phyloP scores from a whole-genome alignment of 2,797 vertebrate species.

The Myotis myotis region DNA sequence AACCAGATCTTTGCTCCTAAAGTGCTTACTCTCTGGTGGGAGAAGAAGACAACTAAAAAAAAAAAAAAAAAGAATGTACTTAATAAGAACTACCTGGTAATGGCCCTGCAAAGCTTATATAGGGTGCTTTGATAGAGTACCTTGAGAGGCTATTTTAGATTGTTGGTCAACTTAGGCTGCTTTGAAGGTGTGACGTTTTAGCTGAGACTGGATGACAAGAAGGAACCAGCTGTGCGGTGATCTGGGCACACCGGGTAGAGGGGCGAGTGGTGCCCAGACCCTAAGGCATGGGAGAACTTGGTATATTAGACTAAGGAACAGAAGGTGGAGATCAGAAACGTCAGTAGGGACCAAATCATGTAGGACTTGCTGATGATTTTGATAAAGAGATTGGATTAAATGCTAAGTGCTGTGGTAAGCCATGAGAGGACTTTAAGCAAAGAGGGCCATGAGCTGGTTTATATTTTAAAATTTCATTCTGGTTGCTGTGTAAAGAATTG shows the following conservation, averaged over 20 bases:
- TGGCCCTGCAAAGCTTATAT: not conserved
- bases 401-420: not conserved
- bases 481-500: not conserved
- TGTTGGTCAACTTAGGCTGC: not conserved
- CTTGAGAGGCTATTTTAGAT: not conserved
- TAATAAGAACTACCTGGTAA: not conserved
- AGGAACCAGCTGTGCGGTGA: not conserved
- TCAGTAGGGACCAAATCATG: not conserved
- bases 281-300: not conserved
- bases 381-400: not conserved
- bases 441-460: not conserved
- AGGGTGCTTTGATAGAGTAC: not conserved
- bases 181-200: not conserved
- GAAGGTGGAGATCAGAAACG: not conserved
- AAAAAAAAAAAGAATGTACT: not conserved
- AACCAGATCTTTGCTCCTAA: not conserved
- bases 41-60: not conserved
- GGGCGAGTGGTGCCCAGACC: not conserved
- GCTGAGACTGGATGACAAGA: not conserved
- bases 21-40: not conserved
- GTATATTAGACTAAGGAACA: not conserved
- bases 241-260: not conserved
- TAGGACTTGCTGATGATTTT: not conserved
- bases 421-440: not conserved
- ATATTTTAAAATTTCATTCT: slow-evolving; percentile 1